Percentiles rank a stretch among this genome's conserved stretches.
Conservation (phyloP, 2,888 invertebrate species). For the Pinctada fucata region DNA sequence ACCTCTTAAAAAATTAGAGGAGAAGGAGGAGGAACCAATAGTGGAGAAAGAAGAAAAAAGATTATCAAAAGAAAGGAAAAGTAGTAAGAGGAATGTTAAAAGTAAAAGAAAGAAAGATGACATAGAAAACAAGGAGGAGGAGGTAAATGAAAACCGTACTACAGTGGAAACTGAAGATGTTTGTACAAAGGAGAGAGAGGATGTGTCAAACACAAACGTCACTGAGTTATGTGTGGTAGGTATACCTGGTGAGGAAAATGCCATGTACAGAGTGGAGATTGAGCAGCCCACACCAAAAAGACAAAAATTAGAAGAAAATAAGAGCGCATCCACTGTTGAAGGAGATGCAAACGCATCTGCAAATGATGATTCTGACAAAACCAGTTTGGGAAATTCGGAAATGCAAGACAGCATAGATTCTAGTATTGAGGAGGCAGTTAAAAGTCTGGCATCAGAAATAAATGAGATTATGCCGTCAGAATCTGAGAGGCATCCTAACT, state of each 20-base stretch:
- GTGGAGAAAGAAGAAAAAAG: conserved; percentile 7
- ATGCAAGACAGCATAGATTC: not conserved
- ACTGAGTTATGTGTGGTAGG: not conserved
- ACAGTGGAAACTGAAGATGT: conserved; percentile 3
- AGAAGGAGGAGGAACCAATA: conserved; percentile 10
- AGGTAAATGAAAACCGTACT: not conserved
- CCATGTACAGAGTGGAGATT: not conserved
- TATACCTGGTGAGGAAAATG: not conserved
- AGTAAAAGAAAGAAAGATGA: not conserved
- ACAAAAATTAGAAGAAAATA: not conserved
- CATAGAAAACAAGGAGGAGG: not conserved
- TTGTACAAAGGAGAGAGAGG: not conserved
- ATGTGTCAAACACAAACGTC: not conserved
- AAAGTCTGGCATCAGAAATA: not conserved
- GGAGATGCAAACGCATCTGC: not conserved
- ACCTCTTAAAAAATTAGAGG: not conserved
- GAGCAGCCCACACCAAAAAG: not conserved
- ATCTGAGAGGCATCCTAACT: not conserved
- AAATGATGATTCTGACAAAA: not conserved
- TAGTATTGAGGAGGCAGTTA: not conserved
- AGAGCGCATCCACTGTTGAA: not conserved
- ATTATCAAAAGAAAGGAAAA: conserved; percentile 17
- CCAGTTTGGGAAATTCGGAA: not conserved
- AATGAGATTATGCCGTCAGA: not conserved
- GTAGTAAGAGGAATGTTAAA: conserved; percentile 17